Conservation (phyloP, 2,888 invertebrate species). For the Parochlus steinenii region DNA sequence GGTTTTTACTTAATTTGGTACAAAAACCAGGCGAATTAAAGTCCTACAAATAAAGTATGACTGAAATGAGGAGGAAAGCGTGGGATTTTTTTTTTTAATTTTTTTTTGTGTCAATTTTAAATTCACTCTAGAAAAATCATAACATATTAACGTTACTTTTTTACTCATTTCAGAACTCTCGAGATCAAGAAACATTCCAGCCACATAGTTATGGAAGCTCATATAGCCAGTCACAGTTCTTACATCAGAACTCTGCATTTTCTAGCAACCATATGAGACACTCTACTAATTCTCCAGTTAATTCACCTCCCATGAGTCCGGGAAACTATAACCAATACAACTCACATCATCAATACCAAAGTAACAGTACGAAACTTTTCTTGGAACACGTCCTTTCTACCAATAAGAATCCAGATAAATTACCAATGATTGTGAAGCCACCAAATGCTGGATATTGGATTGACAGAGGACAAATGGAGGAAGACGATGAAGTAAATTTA, state of each 20-base stretch:
- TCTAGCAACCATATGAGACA: not conserved
- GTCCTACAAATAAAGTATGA: too few species aligned
- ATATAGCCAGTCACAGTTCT: not conserved
- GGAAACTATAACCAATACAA: constrained; percentile 9
- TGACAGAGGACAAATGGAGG: constrained; percentile 40
- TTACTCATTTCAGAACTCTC: constrained; percentile 2
- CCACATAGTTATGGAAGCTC: constrained; percentile 5
- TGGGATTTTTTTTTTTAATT: too few species aligned
- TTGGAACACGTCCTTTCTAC: constrained; percentile 8
- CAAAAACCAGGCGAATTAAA: too few species aligned
- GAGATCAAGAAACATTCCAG: constrained; percentile 4
- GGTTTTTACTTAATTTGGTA: too few species aligned
- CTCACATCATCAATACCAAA: constrained; percentile 12
- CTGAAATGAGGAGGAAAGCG: too few species aligned
- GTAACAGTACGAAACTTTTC: constrained; percentile 9
- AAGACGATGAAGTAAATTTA: constrained; percentile 4
- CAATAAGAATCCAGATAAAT: constrained; percentile 3
- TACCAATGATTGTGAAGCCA: constrained; percentile 74
- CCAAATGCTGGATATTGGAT: constrained; percentile 85
- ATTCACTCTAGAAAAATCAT: too few species aligned
- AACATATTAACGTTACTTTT: too few species aligned
- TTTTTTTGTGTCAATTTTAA: too few species aligned
- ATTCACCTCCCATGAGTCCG: constrained; percentile 10
- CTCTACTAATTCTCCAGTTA: constrained; percentile 6
- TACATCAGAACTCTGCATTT: not conserved